These are phyloP conservation scores for Drosophila quadrilineata DNA, from an alignment of 1,140 invertebrate genomes.

Conservation along the genomic window DNA sequence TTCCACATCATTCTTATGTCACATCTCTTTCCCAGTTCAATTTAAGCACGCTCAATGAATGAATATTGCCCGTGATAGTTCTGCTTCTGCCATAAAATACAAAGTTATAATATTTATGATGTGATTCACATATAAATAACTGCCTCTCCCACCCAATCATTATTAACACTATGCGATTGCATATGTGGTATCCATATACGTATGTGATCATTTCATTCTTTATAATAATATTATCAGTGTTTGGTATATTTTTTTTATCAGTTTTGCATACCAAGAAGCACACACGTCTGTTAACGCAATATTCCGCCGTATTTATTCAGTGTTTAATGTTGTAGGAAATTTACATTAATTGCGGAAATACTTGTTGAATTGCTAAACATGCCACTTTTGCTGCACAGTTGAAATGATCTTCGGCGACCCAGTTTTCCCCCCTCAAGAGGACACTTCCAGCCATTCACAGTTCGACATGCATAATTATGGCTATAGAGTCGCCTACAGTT, in stretches of 20 bases:
- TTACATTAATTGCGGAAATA: neutral
- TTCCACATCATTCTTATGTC: slow-evolving; percentile 25
- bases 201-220: neutral
- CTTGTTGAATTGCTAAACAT: too few species aligned
- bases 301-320: neutral
- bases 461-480: too few species aligned
- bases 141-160: neutral
- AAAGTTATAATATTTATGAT: neutral
- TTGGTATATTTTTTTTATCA: neutral
- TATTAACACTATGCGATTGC: too few species aligned
- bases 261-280: slow-evolving; percentile 1
- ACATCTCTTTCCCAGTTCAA: neutral
- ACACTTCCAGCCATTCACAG: too few species aligned
- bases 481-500: slow-evolving; percentile 16
- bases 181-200: too few species aligned
- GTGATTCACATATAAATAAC: neutral
- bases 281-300: neutral
- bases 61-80: too few species aligned
- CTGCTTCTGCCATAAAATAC: neutral
- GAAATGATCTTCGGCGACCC: too few species aligned
- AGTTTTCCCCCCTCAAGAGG: too few species aligned
- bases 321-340: neutral
- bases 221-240: neutral
- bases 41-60: neutral
- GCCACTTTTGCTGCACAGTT: too few species aligned